phyloP scores from a whole-genome alignment of 1,140 invertebrate species.

The Aphelenchoides besseyi region DNA sequence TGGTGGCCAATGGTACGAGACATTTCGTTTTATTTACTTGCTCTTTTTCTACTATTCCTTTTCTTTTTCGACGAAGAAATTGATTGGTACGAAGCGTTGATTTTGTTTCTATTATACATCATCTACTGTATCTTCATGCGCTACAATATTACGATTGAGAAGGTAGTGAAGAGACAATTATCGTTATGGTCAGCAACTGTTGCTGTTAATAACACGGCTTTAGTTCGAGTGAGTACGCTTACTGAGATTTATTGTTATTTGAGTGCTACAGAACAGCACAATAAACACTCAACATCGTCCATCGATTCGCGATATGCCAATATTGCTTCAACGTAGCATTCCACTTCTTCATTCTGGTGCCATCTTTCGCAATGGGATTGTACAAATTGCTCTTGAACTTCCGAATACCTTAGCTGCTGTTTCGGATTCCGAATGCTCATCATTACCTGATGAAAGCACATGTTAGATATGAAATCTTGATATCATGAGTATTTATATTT shows the following conservation, averaged over 20 bases:
- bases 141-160: constrained; percentile 3
- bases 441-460: background rate
- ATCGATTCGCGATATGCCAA: background rate
- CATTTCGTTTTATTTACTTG: constrained; percentile 1
- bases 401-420: background rate
- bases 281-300: background rate
- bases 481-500: background rate
- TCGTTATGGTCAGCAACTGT: background rate
- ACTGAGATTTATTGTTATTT: background rate
- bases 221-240: background rate
- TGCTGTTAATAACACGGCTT: background rate
- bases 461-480: background rate
- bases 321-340: constrained; percentile 32
- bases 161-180: background rate
- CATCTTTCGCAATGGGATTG: constrained; percentile 76
- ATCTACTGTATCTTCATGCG: constrained; percentile 53
- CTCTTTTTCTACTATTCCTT: constrained; percentile 4
- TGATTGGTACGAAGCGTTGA: constrained; percentile 63
- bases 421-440: constrained; percentile 1
- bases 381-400: constrained; percentile 69
- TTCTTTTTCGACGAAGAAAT: constrained; percentile 32
- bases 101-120: constrained; percentile 52
- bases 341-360: constrained; percentile 66
- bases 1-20: constrained; percentile 19
- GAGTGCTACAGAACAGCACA: background rate